A percentile compares a stretch with the other conserved stretches of the same genome.
Conservation (phyloP, 2,113 vertebrate species). For the Corythoichthys intestinalis region DNA sequence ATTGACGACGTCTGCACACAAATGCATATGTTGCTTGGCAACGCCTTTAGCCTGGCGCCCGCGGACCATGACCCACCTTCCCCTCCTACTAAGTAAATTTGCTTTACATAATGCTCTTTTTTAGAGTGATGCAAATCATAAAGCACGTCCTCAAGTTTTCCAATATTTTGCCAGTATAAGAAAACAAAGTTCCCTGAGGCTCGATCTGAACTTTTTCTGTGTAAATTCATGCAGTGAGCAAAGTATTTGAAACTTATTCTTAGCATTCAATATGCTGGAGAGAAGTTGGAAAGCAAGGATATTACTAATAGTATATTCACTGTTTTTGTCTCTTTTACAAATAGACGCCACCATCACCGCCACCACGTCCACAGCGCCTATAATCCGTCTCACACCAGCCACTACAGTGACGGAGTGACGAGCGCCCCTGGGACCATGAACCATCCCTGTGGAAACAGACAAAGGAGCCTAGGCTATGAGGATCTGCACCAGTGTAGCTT, state of each 20-base stretch:
- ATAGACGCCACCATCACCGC: conserved; percentile 60
- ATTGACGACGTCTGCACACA: conserved; percentile 96
- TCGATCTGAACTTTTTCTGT: conserved; percentile 10
- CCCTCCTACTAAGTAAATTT: conserved; percentile 62
- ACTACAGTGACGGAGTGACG: conserved; percentile 93
- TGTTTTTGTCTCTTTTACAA: conserved; percentile 44
- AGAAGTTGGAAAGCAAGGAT: neutral
- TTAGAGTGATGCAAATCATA: conserved; percentile 6
- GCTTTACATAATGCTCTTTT: neutral
- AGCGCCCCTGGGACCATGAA: conserved; percentile 96
- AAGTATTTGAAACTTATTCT: conserved; percentile 14
- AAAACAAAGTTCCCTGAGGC: conserved; percentile 10
- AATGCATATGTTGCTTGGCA: conserved; percentile 97
- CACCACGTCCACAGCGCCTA: conserved; percentile 76
- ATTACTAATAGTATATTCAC: neutral
- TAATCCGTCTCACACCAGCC: conserved; percentile 83
- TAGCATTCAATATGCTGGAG: neutral
- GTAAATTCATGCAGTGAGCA: neutral
- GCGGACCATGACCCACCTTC: conserved; percentile 77
- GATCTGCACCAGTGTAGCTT: conserved; percentile 97
- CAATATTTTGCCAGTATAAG: conserved; percentile 7
- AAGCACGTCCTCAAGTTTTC: conserved; percentile 29
- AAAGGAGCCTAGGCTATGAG: conserved; percentile 86
- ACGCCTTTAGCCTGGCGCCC: conserved; percentile 93
- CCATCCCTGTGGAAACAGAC: conserved; percentile 81